These are phyloP conservation scores for Phylloscopus whistleri DNA, from an alignment of 2,113 vertebrate genomes.

Conservation along the genomic window DNA sequence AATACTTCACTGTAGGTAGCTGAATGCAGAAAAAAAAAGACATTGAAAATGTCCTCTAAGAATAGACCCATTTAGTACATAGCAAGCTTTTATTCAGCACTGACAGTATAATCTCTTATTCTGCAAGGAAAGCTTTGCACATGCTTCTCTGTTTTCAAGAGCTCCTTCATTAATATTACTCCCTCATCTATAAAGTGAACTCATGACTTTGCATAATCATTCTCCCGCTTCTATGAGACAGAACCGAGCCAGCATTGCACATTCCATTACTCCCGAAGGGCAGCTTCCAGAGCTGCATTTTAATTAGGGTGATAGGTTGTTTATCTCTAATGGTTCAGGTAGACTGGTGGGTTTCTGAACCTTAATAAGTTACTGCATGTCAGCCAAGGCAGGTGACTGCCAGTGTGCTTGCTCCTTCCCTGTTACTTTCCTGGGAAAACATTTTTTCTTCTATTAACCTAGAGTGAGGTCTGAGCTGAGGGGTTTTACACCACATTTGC, in stretches of 20 bases:
- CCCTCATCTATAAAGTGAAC: slow-evolving; percentile 63
- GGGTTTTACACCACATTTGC: background rate
- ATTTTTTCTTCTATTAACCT: background rate
- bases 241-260: background rate
- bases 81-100: slow-evolving; percentile 62
- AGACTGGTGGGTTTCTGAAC: background rate
- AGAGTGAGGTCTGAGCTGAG: background rate
- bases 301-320: background rate
- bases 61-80: slow-evolving; percentile 69
- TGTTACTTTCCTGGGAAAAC: background rate
- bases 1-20: background rate
- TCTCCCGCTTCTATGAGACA: slow-evolving; percentile 22
- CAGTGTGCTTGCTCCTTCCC: background rate
- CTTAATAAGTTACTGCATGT: background rate
- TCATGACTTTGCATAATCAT: slow-evolving; percentile 80
- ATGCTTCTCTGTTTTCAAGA: slow-evolving; percentile 72
- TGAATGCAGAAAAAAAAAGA: background rate
- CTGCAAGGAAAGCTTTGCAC: slow-evolving; percentile 73
- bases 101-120: slow-evolving; percentile 68
- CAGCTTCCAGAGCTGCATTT: slow-evolving; percentile 14
- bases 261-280: background rate
- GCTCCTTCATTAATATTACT: slow-evolving; percentile 68
- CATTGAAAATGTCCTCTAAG: slow-evolving; percentile 55
- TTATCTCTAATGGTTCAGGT: background rate
- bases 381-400: background rate